Conservation (phyloP, 2,113 vertebrate genomes). For the Leptobrachium ailaonicum region DNA sequence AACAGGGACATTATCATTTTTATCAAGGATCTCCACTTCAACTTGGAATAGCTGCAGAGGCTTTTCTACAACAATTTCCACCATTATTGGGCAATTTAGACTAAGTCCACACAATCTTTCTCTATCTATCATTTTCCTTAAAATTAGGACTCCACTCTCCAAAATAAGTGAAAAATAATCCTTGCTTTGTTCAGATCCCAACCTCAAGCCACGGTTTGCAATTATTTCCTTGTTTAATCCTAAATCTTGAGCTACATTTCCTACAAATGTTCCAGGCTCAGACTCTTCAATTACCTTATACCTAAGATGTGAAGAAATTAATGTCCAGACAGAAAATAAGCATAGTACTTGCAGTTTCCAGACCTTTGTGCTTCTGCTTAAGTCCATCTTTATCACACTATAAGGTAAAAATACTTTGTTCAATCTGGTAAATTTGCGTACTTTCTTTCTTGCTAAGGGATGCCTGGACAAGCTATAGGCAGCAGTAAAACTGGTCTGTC, state of each 20-base stretch:
- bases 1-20: slow-evolving; percentile 79
- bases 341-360: slow-evolving; percentile 79
- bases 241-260: slow-evolving; percentile 62
- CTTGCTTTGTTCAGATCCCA: slow-evolving; percentile 51
- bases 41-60: slow-evolving; percentile 64
- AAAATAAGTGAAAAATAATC: slow-evolving; percentile 52
- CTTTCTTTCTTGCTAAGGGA: no score
- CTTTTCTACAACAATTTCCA: slow-evolving; percentile 68
- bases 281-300: slow-evolving; percentile 66
- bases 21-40: slow-evolving; percentile 75
- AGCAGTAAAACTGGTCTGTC: slow-evolving; percentile 26
- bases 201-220: slow-evolving; percentile 51
- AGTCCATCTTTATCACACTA: slow-evolving; percentile 64
- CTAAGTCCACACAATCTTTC: slow-evolving; percentile 52
- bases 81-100: slow-evolving; percentile 63
- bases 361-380: slow-evolving; percentile 59
- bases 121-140: slow-evolving; percentile 67
- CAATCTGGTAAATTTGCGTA: no score
- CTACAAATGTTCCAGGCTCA: slow-evolving; percentile 58
- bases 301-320: slow-evolving; percentile 50
- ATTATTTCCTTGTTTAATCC: slow-evolving; percentile 52
- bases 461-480: not conserved
- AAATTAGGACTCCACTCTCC: slow-evolving; percentile 59
- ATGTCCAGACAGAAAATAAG: slow-evolving; percentile 64
- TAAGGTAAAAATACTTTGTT: not conserved